These are phyloP conservation scores for Nomada ferruginata DNA, from an alignment of 2,888 invertebrate species.

Conservation along the genomic window DNA sequence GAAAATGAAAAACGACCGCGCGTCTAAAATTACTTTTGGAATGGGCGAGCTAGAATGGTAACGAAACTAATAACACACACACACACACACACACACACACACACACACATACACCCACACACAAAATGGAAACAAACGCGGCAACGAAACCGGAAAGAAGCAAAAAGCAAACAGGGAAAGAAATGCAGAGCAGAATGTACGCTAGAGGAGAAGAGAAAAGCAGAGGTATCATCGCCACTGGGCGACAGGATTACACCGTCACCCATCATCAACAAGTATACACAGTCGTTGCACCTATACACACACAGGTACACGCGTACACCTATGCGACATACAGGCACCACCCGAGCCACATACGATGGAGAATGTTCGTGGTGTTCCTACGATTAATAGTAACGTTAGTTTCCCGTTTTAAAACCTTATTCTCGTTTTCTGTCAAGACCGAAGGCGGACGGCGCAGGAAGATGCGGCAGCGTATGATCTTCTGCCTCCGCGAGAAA, in stretches of 20 bases:
- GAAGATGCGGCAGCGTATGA: conserved; percentile 12
- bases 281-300: conserved; percentile 9
- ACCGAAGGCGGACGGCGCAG: conserved; percentile 21
- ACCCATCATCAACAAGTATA: conserved; percentile 41
- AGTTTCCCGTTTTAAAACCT: conserved; percentile 55
- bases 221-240: conserved; percentile 24
- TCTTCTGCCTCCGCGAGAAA: background rate
- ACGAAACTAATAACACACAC: conserved; percentile 30
- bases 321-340: conserved; percentile 37
- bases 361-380: conserved; percentile 60
- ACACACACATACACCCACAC: too few relatives aligned
- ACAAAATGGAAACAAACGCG: background rate
- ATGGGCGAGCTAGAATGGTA: conserved; percentile 40
- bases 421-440: conserved; percentile 53
- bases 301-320: conserved; percentile 35
- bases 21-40: conserved; percentile 74
- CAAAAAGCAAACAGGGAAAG: background rate
- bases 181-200: conserved; percentile 27
- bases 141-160: background rate
- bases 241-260: conserved; percentile 26
- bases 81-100: background rate
- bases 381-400: conserved; percentile 55
- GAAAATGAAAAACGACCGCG: conserved; percentile 83
- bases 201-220: conserved; percentile 14
- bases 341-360: conserved; percentile 50